Evolutionary conservation across 2,888 invertebrate species (phyloP).

Genomic region (Dicyrtoma fusca): DNA sequence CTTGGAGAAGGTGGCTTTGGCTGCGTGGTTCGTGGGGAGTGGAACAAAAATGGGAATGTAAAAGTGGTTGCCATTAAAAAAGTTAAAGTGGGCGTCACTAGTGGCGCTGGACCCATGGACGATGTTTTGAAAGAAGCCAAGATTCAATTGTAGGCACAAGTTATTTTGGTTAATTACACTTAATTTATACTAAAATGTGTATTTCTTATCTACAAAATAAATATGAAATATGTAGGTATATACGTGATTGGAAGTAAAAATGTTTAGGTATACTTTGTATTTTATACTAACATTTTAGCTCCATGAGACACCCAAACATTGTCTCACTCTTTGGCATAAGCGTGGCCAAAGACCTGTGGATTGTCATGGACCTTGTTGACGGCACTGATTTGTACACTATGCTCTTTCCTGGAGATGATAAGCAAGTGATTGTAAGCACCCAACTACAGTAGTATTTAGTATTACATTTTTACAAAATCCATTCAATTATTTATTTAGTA

Average conservation of each 20-base stretch:
- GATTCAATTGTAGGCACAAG: slow-evolving; percentile 22
- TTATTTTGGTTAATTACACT: no score
- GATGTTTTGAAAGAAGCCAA: slow-evolving; percentile 10
- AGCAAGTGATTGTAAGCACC: neutral
- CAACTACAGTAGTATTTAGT: neutral
- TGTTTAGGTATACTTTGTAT: neutral
- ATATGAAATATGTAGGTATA: neutral
- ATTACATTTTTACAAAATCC: neutral
- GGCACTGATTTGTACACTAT: slow-evolving; percentile 9
- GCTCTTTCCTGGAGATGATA: neutral
- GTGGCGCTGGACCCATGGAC: neutral
- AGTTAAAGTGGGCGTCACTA: slow-evolving; percentile 17
- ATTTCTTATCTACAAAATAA: neutral
- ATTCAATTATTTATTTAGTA: neutral
- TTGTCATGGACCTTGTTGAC: slow-evolving; percentile 24
- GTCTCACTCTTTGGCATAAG: slow-evolving; percentile 18
- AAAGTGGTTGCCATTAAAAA: slow-evolving; percentile 25
- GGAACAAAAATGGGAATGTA: neutral
- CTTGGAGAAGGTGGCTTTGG: slow-evolving; percentile 34
- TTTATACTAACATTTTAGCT: neutral
- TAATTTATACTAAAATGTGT: no score
- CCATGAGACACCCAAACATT: slow-evolving; percentile 25
- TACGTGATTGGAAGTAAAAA: neutral
- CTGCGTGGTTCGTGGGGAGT: slow-evolving; percentile 16
- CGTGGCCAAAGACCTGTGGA: slow-evolving; percentile 16